Evolutionary conservation across 2,888 invertebrate genomes (phyloP).

Genomic region (Pyrrhosoma nymphula): DNA sequence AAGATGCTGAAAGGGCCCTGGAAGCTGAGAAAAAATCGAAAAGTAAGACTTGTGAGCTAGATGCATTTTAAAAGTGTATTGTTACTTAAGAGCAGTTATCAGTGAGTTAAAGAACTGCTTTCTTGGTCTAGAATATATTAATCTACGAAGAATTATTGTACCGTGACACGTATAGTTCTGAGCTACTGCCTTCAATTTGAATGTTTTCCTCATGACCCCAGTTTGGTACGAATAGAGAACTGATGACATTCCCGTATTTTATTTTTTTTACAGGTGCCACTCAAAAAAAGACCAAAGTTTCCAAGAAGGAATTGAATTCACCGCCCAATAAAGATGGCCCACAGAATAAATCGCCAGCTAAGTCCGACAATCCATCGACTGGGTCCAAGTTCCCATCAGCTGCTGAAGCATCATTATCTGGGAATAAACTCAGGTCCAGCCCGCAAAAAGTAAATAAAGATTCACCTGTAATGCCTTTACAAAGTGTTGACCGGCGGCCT

Average conservation of each 20-base stretch:
- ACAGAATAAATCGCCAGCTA: not conserved
- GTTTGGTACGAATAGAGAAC: no score
- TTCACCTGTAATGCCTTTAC: not conserved
- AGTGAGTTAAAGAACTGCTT: no score
- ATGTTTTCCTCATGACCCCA: not conserved
- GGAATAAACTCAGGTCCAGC: slow-evolving; percentile 31
- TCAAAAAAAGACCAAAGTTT: slow-evolving; percentile 39
- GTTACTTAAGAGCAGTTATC: no score
- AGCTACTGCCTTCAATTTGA: not conserved
- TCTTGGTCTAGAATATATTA: no score
- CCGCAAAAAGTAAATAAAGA: not conserved
- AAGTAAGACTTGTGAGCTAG: not conserved
- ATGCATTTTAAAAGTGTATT: not conserved
- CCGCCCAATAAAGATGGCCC: not conserved
- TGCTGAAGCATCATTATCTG: slow-evolving; percentile 3
- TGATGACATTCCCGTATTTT: not conserved
- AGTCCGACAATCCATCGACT: not conserved
- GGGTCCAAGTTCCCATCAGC: not conserved
- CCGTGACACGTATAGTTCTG: not conserved
- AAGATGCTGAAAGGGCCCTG: slow-evolving; percentile 48
- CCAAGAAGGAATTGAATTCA: not conserved
- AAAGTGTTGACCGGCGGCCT: not conserved
- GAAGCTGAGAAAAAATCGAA: slow-evolving; percentile 30
- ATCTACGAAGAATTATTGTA: no score
- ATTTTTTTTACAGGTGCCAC: not conserved